A percentile compares a stretch with the other conserved stretches of the same genome.
Conservation (phyloP, 23 tunicate species). For the Clavelina lepadiformis region DNA sequence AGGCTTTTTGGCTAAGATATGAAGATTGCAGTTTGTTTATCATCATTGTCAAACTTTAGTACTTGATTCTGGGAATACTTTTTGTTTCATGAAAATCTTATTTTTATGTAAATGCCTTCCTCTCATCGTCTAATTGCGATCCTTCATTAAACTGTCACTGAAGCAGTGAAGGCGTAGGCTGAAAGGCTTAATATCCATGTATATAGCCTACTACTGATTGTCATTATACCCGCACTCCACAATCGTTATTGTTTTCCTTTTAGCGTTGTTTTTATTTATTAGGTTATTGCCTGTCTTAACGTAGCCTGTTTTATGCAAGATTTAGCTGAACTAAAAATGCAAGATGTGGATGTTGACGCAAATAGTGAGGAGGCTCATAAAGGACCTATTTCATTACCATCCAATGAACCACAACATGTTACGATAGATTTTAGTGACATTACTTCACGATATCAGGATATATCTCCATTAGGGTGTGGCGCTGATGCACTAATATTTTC, state of each 20-base stretch:
- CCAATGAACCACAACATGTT: slow-evolving; percentile 17
- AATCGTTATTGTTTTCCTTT: not conserved
- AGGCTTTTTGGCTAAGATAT: no score
- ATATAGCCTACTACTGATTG: not conserved
- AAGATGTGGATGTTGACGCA: slow-evolving; percentile 29
- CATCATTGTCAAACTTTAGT: no score
- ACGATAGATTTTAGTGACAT: slow-evolving; percentile 46
- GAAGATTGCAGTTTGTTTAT: no score
- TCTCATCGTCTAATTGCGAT: no score
- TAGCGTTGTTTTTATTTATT: not conserved
- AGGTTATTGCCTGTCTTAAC: no score
- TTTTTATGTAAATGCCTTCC: no score
- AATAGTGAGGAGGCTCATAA: slow-evolving; percentile 16
- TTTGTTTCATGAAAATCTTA: no score
- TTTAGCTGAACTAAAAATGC: slow-evolving; percentile 21
- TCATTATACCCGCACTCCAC: no score
- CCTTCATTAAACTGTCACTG: no score
- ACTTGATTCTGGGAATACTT: no score
- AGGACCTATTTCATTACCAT: not conserved
- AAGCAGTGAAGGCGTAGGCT: no score
- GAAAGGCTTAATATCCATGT: not conserved
- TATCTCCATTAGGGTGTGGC: slow-evolving; percentile 74
- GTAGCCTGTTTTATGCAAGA: slow-evolving; percentile 11
- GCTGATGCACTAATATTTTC: slow-evolving; percentile 65
- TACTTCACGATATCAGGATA: slow-evolving; percentile 60